Evolutionary conservation across 2,797 vertebrate genomes (phyloP).

Genomic region (Diplodus puntazzo): DNA sequence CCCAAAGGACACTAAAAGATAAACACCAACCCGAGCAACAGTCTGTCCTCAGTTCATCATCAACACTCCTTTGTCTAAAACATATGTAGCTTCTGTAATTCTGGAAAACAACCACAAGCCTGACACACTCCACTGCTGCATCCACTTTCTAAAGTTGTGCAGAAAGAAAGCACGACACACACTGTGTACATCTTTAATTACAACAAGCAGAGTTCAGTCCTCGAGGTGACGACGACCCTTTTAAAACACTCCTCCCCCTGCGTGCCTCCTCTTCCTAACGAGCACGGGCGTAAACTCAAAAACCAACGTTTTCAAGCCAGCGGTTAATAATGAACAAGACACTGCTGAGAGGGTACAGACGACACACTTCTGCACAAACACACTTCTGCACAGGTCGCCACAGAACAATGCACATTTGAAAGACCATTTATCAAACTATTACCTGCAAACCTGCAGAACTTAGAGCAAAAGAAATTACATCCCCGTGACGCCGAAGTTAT

Average conservation of each 20-base stretch:
- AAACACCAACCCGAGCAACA: too few relatives aligned
- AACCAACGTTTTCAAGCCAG: constrained; percentile 1
- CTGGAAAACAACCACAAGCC: neutral
- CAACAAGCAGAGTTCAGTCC: neutral
- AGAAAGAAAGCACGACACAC: neutral
- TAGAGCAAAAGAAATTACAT: neutral
- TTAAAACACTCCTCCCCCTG: constrained; percentile 1
- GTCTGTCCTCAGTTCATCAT: too few relatives aligned
- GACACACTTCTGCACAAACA: neutral
- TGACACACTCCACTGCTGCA: neutral
- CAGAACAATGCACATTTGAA: constrained; percentile 5
- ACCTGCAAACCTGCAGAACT: neutral
- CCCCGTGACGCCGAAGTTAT: neutral
- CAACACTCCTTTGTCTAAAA: too few relatives aligned
- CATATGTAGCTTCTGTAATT: too few relatives aligned
- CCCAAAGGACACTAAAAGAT: too few relatives aligned
- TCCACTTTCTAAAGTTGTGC: neutral
- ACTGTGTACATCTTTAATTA: constrained; percentile 10
- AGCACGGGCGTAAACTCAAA: neutral
- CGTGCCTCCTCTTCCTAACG: neutral
- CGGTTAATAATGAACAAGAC: constrained; percentile 1
- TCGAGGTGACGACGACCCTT: neutral
- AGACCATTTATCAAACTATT: constrained; percentile 23
- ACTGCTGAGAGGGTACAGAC: neutral
- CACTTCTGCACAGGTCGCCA: neutral